Conservation (phyloP, 2,888 invertebrate genomes). For the Sipha maydis region DNA sequence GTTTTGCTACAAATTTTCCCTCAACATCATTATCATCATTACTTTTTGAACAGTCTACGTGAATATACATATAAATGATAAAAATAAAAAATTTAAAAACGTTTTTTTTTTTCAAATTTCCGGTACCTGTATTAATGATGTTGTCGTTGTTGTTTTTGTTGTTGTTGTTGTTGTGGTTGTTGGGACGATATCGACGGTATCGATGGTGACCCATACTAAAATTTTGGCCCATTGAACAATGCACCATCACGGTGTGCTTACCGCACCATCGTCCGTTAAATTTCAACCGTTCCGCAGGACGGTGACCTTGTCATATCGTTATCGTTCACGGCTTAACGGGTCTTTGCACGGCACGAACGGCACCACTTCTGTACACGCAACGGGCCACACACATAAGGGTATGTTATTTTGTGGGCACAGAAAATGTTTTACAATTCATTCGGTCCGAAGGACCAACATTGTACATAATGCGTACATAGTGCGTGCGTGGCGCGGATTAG, state of each 20-base stretch:
- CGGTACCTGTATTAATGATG: constrained; percentile 28
- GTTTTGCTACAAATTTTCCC: no score
- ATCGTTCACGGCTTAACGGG: constrained; percentile 24
- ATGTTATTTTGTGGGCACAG: neutral
- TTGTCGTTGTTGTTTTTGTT: constrained; percentile 14
- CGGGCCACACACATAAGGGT: neutral
- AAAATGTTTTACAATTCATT: neutral
- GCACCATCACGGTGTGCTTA: constrained; percentile 59
- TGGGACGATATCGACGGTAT: constrained; percentile 63
- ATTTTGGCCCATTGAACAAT: constrained; percentile 64
- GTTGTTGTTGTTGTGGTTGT: constrained; percentile 37
- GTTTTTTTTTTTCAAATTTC: constrained; percentile 2
- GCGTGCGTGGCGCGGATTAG: neutral
- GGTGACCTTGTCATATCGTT: constrained; percentile 24
- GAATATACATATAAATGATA: no score
- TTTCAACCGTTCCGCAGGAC: constrained; percentile 20
- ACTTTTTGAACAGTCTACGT: no score
- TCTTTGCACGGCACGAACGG: neutral
- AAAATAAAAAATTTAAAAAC: neutral
- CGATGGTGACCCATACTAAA: constrained; percentile 64
- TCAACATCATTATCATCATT: no score
- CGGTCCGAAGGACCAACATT: neutral
- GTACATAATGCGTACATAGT: no score
- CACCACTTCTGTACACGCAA: constrained; percentile 34
- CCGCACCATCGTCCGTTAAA: constrained; percentile 1